Evolutionary conservation across 2,113 vertebrate species (phyloP), one percentile per base, ranked within the genome.

Genomic region (Trachemys scripta): DNA sequence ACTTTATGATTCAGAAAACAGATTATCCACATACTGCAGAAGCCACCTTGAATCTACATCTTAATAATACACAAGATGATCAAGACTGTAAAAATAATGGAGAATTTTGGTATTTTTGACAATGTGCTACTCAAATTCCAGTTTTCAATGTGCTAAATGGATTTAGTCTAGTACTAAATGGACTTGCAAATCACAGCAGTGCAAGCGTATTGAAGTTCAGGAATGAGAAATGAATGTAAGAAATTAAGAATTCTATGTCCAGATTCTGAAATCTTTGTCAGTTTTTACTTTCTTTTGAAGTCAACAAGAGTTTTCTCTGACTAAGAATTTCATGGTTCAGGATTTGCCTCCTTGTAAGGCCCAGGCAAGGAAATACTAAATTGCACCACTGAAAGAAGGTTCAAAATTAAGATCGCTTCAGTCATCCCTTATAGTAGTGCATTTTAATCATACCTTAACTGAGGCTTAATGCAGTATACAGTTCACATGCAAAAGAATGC

Each of bases 181-280:
- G 6, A 65, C 83, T 96, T 56, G 84, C 79, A 89, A 86, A 50
- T 62, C 14, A 50, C 20, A 83, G 35, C 45, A 87, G 12, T 38
- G 81, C 51, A 76, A 95, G 54, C 5, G 9, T 90, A 89, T 78
- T 31, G 38, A 12, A 49, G 51, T 75, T 82, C 56, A 93, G 29
- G 47, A 90, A 85, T 93, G n/a, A 45, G 29, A 35, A 17, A 31
- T 25, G 56, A 93, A 90, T 65, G 16, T 53, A 88, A 90, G 20
- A 95, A 89, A 80, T 27, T 47, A 82, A 49, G 79, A 86, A 92
- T 49, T 49, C 11, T 78, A 22, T 86, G 35, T 79, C 82, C 31
- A 75, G 8, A 25, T 72, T 22, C 84, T 93, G 78, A 95, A 85
- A 88, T 35, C 47, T 89, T 89, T 90, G 81, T 88, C 17, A 87